phyloP scores from a whole-genome alignment of 2,113 vertebrate genomes.

The Percina caprodes region DNA sequence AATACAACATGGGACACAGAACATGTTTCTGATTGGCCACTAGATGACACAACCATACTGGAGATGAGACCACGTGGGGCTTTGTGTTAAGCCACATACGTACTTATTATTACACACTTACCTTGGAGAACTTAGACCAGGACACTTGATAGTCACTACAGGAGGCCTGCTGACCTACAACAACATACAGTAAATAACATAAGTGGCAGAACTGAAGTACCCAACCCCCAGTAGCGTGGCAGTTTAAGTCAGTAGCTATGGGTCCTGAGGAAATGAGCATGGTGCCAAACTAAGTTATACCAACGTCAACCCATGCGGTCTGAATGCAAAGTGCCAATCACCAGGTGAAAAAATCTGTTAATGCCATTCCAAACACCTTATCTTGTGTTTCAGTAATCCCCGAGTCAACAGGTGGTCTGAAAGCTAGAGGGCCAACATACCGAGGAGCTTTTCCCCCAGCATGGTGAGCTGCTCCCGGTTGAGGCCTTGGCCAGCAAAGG shows the following conservation, averaged over 20 bases:
- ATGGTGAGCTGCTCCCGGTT: constrained; percentile 94
- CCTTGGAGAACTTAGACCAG: constrained; percentile 98
- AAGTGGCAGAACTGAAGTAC: background rate
- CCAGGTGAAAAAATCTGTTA: background rate
- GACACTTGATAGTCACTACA: constrained; percentile 91
- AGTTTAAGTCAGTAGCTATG: background rate
- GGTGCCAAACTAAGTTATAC: background rate
- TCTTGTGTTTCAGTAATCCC: background rate
- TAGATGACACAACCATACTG: constrained; percentile 8
- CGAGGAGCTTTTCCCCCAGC: constrained; percentile 94
- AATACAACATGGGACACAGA: background rate
- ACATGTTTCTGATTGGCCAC: background rate
- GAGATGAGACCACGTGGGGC: background rate
- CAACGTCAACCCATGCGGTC: background rate
- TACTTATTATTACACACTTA: constrained; percentile 55
- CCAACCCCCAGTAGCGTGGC: background rate
- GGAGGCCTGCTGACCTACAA: constrained; percentile 87
- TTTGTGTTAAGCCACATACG: background rate
- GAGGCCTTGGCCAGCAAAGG: constrained; percentile 91
- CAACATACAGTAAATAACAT: background rate
- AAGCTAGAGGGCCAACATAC: constrained; percentile 67
- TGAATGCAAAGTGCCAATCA: background rate
- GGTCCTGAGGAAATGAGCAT: background rate
- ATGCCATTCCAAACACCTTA: background rate
- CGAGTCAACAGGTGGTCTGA: background rate